Base-by-base conservation (phyloP, 2,888 invertebrate species). In the Hipparchia semele region DNA sequence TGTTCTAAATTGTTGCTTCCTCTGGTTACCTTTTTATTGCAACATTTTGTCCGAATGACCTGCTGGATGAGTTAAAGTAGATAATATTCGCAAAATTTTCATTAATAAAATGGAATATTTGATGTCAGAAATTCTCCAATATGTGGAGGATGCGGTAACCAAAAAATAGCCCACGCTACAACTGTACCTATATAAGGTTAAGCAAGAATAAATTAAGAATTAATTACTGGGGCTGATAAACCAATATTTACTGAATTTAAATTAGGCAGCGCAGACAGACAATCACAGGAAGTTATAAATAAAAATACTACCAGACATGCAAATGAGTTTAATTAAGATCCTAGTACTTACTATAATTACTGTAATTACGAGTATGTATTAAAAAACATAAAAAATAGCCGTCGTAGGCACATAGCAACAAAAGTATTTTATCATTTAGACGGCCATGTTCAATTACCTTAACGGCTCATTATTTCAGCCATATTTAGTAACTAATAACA, bases 381-480 rank as follows among this genome's bases (percentile, higher is more conserved):
- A 10, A 23, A 7, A 49, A 1, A 23, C 51, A 53, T 33, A 6
- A 53, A 51, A 39, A 33, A n/a, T 53, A 51, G 12, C 10, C 53
- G 53, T 65, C 53, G 65, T 65, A 65, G 10, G 23, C 13, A 62
- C 46, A 46, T 61, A 65, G 23, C 39, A 33, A 53, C 53, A 12
- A 65, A 65, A 33, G 10, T 65, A 12, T 53, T 65, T 65, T 46
- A 53, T 65, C 9, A 65, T 65, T 23, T 53, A 33, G 65, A 33
- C 67, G 66, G 71, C 68, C 70, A 73, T 76, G 67, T 58, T 67
- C 56, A 71, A 73, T 75, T 75, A 71, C 66, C 61, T 73, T 61
- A 77, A 73, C 60, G 71, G 72, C 60, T 80, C 77, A 79, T 80
- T 80, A 80, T 76, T 78, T 75, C 53, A 72, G 59, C 79, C 79